Conservation (phyloP, 92 coral and sea anemone species). For the Parazoanthus swiftii region DNA sequence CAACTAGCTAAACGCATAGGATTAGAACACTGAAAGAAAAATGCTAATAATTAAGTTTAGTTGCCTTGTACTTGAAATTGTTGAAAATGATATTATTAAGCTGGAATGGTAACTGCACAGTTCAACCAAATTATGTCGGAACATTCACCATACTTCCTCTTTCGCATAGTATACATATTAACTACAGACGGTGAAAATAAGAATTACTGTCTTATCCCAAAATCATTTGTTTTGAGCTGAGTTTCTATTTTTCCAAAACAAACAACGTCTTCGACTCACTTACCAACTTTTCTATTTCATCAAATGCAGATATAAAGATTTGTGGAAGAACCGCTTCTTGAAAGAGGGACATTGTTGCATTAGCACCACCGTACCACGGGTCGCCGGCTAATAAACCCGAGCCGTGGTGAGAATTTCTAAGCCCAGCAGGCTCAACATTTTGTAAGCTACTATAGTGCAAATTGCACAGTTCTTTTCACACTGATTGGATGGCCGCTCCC, state of each 20-base stretch:
- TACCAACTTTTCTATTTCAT: conserved; percentile 42
- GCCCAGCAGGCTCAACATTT: conserved; percentile 38
- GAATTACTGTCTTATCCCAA: not conserved
- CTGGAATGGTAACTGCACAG: not conserved
- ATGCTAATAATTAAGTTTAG: conserved; percentile 12
- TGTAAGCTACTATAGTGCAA: conserved; percentile 37
- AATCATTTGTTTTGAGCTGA: not conserved
- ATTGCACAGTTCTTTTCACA: conserved; percentile 27
- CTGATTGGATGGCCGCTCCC: conserved; percentile 27
- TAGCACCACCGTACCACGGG: not conserved
- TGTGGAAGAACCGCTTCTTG: conserved; percentile 39
- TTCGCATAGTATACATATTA: not conserved
- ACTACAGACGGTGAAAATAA: not conserved
- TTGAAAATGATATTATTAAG: not conserved
- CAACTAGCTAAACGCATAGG: not conserved
- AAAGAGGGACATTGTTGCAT: conserved; percentile 29
- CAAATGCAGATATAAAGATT: conserved; percentile 33
- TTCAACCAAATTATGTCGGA: not conserved
- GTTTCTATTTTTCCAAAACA: conserved; percentile 4
- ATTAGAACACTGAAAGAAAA: not conserved
- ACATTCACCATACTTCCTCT: not conserved
- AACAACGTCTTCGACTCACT: conserved; percentile 18
- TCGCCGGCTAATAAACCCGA: conserved; percentile 1
- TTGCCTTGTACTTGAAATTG: conserved; percentile 11
- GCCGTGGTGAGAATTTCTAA: conserved; percentile 7